These are phyloP conservation scores for Silurus lanzhouensis DNA, from an alignment of 2,797 vertebrate species.

Conservation along the genomic window DNA sequence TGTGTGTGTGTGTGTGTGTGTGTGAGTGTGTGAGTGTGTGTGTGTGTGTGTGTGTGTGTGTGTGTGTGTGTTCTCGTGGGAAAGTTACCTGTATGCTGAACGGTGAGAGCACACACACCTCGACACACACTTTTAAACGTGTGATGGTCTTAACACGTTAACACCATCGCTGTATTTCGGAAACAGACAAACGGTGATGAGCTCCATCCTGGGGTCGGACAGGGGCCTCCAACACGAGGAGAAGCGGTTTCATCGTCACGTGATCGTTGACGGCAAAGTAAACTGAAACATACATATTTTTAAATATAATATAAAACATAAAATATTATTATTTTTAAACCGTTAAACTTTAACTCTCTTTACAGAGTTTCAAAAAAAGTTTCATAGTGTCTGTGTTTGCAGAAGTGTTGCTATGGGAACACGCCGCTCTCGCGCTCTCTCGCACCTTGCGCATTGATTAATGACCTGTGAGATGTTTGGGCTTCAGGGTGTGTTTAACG, in stretches of 20 bases:
- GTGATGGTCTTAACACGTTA: background rate
- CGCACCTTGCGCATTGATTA: background rate
- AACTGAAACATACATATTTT: background rate
- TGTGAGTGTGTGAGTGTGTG: background rate
- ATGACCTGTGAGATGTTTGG: conserved; percentile 8
- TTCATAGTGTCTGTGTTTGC: background rate
- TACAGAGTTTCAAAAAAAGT: too few relatives aligned
- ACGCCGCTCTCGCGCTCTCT: background rate
- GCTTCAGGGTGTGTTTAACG: background rate
- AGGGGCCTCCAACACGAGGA: background rate
- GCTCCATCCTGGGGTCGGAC: too few relatives aligned
- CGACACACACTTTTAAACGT: background rate
- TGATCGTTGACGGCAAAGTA: background rate
- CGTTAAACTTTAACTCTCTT: too few relatives aligned
- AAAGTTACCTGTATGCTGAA: background rate
- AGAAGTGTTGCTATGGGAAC: conserved; percentile 9
- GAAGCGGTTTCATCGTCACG: background rate
- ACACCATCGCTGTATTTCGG: background rate
- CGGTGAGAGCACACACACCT: background rate
- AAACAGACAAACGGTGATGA: conserved; percentile 1
- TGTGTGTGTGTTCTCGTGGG: background rate
- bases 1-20: background rate
- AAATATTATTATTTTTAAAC: too few relatives aligned
- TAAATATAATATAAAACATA: too few relatives aligned
- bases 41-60: background rate